A percentile compares a stretch with the other conserved stretches of the same genome.
These are phyloP conservation scores for Pangasius krempfi DNA, from an alignment of 2,797 vertebrate species.

Conservation along the genomic window DNA sequence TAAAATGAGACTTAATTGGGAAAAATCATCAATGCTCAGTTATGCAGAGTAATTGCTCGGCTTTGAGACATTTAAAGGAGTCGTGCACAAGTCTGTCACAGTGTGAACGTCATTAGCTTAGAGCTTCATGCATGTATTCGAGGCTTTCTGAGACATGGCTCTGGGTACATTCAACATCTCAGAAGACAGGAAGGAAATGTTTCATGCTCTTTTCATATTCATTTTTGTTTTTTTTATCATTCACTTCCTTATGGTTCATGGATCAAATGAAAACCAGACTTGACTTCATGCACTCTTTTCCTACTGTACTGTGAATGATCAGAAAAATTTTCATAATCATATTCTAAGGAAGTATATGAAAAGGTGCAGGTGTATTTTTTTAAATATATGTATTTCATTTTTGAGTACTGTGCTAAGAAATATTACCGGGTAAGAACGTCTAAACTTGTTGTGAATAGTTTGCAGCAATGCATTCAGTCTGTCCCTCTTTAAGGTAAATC, in stretches of 20 bases:
- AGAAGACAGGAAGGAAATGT: conserved; percentile 36
- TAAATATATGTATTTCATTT: not conserved
- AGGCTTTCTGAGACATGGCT: conserved; percentile 22
- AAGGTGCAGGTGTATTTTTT: conserved; percentile 41
- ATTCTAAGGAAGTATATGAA: conserved; percentile 14
- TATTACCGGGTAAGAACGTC: not conserved
- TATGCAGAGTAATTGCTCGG: conserved; percentile 48
- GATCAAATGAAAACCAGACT: conserved; percentile 16
- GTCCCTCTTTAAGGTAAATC: not conserved
- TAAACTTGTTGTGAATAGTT: not conserved
- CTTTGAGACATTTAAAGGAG: conserved; percentile 44
- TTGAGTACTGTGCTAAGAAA: not conserved
- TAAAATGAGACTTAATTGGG: conserved; percentile 58
- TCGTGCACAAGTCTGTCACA: conserved; percentile 21
- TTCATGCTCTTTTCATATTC: conserved; percentile 20
- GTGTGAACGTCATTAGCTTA: conserved; percentile 28
- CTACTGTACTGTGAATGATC: conserved; percentile 18
- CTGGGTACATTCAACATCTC: conserved; percentile 8
- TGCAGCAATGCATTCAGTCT: not conserved
- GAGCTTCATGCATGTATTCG: conserved; percentile 38
- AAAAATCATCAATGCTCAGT: conserved; percentile 57
- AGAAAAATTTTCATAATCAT: conserved; percentile 23
- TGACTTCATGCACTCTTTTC: conserved; percentile 13
- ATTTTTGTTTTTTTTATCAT: conserved; percentile 8
- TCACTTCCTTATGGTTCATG: not conserved